These are phyloP conservation scores for Norana najaformis DNA, from an alignment of 2,888 invertebrate species.

Conservation along the genomic window DNA sequence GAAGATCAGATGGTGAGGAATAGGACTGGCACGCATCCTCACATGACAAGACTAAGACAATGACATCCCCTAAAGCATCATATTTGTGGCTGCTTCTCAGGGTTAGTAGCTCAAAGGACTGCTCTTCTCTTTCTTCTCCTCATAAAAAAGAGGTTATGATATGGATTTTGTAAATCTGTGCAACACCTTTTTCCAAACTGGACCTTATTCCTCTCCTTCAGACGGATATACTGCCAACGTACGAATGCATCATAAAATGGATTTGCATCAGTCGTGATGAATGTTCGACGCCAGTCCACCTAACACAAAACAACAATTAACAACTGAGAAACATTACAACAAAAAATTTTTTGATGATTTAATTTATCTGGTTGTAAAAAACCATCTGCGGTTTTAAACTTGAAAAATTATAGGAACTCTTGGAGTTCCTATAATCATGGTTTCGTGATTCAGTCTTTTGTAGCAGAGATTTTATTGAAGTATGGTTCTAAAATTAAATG, in stretches of 20 bases:
- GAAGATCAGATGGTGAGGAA: too few relatives aligned
- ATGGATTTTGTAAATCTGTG: not conserved
- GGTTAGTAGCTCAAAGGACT: too few relatives aligned
- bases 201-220: constrained; percentile 84
- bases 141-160: not conserved
- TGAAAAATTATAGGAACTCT: too few relatives aligned
- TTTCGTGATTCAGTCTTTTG: too few relatives aligned
- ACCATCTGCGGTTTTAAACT: too few relatives aligned
- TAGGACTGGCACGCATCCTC: too few relatives aligned
- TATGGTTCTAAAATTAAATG: not conserved
- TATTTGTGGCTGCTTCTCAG: too few relatives aligned
- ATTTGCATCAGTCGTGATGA: constrained; percentile 96
- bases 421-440: too few relatives aligned
- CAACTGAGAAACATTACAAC: not conserved
- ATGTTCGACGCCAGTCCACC: constrained; percentile 97
- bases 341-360: not conserved
- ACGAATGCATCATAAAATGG: constrained; percentile 97
- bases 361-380: too few relatives aligned
- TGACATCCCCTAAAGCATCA: too few relatives aligned
- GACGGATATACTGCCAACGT: constrained; percentile 88
- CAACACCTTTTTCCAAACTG: constrained; percentile 86
- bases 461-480: not conserved
- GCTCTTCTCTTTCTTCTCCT: too few relatives aligned
- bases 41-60: not conserved
- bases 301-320: constrained; percentile 60